Evolutionary conservation across 2,888 invertebrate species (phyloP).

Genomic region (Parascotia fuliginaria): DNA sequence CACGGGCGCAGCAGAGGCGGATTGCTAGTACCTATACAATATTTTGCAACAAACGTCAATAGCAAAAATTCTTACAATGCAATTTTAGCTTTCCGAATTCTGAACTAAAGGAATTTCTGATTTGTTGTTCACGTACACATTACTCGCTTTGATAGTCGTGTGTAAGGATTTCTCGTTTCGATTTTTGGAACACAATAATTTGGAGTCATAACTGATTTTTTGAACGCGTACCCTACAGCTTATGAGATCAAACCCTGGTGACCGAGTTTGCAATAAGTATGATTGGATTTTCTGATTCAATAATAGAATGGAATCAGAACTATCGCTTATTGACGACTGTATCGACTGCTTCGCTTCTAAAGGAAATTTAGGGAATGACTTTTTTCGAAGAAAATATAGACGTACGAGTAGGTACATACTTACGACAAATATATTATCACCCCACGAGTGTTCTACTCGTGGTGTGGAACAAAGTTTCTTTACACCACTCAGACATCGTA

Average conservation of each 20-base stretch:
- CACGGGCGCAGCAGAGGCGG: too few species aligned
- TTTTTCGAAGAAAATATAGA: not conserved
- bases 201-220: constrained; percentile 3
- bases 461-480: not conserved
- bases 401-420: too few species aligned
- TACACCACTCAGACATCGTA: not conserved
- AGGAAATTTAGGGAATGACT: too few species aligned
- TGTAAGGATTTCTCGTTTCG: not conserved
- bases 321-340: not conserved
- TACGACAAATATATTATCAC: too few species aligned
- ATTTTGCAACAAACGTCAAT: too few species aligned
- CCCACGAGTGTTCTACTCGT: too few species aligned
- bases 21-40: too few species aligned
- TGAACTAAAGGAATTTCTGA: too few species aligned
- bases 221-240: constrained; percentile 3
- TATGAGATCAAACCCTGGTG: constrained; percentile 7
- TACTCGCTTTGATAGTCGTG: too few species aligned
- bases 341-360: not conserved
- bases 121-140: too few species aligned
- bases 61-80: too few species aligned
- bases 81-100: too few species aligned
- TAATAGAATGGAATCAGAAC: not conserved
- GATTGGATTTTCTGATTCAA: constrained; percentile 8
- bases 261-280: constrained; percentile 2
- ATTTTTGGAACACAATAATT: not conserved